Percentiles rank a stretch among this genome's conserved stretches.
These are phyloP conservation scores for Hippoglossus hippoglossus DNA, from an alignment of 2,797 vertebrate genomes.

Conservation along the genomic window DNA sequence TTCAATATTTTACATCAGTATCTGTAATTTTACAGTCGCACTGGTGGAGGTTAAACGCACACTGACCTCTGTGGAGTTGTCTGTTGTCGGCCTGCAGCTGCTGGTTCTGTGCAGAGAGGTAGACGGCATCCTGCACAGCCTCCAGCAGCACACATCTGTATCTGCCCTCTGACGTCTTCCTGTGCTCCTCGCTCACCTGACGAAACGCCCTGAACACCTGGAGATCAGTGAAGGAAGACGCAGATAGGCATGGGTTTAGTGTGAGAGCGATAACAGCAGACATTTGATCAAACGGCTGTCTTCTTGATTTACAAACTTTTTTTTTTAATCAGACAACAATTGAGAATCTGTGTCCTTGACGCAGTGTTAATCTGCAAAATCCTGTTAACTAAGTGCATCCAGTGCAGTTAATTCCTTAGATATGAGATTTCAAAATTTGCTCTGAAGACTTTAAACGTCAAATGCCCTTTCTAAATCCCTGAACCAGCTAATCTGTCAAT, in stretches of 20 bases:
- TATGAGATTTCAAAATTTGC: background rate
- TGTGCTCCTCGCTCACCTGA: slow-evolving; percentile 83
- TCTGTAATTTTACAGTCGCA: background rate
- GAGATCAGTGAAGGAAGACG: background rate
- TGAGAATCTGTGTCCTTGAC: background rate
- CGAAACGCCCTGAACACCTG: slow-evolving; percentile 89
- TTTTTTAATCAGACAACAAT: no score
- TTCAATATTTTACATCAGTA: background rate
- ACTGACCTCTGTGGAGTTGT: slow-evolving; percentile 71
- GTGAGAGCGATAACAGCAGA: no score
- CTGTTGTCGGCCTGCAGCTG: slow-evolving; percentile 80
- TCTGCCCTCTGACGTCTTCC: slow-evolving; percentile 74
- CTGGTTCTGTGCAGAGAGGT: slow-evolving; percentile 86
- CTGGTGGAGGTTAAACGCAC: background rate
- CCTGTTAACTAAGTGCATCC: background rate
- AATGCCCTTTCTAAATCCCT: background rate
- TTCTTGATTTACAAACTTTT: no score
- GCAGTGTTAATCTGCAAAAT: background rate
- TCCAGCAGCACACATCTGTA: slow-evolving; percentile 84
- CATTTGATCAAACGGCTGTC: no score
- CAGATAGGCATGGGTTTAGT: background rate
- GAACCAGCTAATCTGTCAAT: background rate
- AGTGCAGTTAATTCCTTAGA: background rate
- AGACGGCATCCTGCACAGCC: slow-evolving; percentile 81
- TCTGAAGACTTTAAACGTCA: no score